A percentile compares a stretch with the other conserved stretches of the same genome.
Conservation (phyloP, 2,888 invertebrate species). For the Galeopsomyia nigrocyanea region DNA sequence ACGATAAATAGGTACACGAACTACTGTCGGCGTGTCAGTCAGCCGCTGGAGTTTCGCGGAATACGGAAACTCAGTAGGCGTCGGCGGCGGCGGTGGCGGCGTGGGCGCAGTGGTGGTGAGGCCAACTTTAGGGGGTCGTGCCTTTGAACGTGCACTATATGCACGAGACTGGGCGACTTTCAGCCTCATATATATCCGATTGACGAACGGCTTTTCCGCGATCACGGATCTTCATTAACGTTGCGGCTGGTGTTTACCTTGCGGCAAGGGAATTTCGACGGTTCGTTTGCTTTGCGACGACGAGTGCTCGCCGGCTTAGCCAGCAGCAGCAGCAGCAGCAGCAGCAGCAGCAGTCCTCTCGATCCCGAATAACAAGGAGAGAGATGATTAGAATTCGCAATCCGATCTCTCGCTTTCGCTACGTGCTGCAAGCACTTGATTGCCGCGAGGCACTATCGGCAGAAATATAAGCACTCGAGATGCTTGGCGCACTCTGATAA, state of each 20-base stretch:
- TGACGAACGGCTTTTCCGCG: conserved; percentile 39
- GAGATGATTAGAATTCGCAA: conserved; percentile 43
- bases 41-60: conserved; percentile 19
- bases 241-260: conserved; percentile 33
- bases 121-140: background rate
- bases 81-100: background rate
- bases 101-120: background rate
- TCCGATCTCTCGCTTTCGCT: conserved; percentile 27
- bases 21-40: conserved; percentile 26
- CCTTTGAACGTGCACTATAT: conserved; percentile 12
- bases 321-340: background rate
- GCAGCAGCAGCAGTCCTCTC: background rate
- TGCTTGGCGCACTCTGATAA: too few species aligned
- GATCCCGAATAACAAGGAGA: conserved; percentile 36
- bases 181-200: conserved; percentile 35
- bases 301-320: background rate
- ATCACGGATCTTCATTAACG: conserved; percentile 45
- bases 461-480: too few species aligned
- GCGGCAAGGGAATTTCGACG: conserved; percentile 26
- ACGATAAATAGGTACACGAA: conserved; percentile 43
- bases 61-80: conserved; percentile 14
- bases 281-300: conserved; percentile 28
- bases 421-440: conserved; percentile 27
- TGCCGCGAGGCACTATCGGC: conserved; percentile 17
- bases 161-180: conserved; percentile 14